Evolutionary conservation across 1,140 invertebrate genomes (phyloP).

Genomic region (Brachionus calyciflorus): DNA sequence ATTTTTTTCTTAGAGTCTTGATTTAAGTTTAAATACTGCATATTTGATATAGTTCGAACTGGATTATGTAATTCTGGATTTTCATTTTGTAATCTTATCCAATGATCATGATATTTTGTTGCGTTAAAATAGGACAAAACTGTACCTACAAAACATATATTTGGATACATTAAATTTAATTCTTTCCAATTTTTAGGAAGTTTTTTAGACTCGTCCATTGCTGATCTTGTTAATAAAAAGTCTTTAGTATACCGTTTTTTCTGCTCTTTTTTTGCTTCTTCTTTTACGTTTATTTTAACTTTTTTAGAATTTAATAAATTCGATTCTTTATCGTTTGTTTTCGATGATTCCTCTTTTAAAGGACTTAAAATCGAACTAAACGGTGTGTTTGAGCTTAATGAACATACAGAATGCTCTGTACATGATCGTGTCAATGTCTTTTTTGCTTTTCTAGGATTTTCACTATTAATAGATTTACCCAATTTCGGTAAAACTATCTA

Average conservation of each 20-base stretch:
- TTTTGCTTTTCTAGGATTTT: neutral
- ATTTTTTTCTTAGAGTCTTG: neutral
- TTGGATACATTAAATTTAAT: conserved; percentile 5
- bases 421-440: conserved; percentile 13
- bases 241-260: conserved; percentile 2
- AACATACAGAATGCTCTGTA: neutral
- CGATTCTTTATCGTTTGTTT: neutral
- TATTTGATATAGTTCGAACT: neutral
- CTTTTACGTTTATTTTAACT: neutral
- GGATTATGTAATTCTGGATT: conserved; percentile 32
- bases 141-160: conserved; percentile 30
- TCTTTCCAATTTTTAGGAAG: conserved; percentile 36
- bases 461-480: neutral
- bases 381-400: neutral
- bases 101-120: conserved; percentile 24
- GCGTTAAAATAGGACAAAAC: conserved; percentile 28
- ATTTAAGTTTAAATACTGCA: conserved; percentile 21
- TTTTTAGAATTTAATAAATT: neutral
- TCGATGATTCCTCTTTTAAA: neutral
- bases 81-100: conserved; percentile 34
- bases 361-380: conserved; percentile 9
- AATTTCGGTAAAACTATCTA: conserved; percentile 22
- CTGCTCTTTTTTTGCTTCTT: neutral
- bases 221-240: conserved; percentile 2
- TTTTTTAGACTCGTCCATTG: neutral